Base-by-base conservation (phyloP, 2,888 invertebrate genomes). In the Hetaerina titia region DNA sequence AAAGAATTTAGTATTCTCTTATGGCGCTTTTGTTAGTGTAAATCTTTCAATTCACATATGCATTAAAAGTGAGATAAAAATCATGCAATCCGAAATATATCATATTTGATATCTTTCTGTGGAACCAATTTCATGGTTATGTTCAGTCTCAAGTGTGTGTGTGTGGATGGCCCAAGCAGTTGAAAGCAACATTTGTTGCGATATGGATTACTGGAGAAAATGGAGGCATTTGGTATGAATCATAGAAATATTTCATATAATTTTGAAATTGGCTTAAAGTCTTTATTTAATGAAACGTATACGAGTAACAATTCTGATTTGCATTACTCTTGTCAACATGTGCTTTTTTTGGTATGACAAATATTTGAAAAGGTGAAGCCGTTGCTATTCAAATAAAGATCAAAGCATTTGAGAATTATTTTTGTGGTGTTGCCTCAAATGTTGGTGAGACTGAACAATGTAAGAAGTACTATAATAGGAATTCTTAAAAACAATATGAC, bases 21-120 rank as follows among this genome's bases (percentile, higher is more conserved):
- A 56, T 74, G 63, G 69, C 31, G 92, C 74, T 92, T 92, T 92
- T 92, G 69, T 64, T 92, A 92, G 92, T 69, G 92, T 92, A 92
- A 69, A 74, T 74, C 64, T 56, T 69, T 56, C 56, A 74, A 69
- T 56, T 58, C 89, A 89, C 56, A 13, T 57, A 89, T 57, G 45
- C 92, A 69, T 64, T 92, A 31, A 92, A 74, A 57, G 56, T 56
- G 56, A 69, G 56, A 92, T 69, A n/a, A n/a, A 92, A 92, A 69
- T 56, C 69, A 15, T 92, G n/a, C 64, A 92, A n/a, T 92, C 22
- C 11, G 74, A 56, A 25, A 69, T 90, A 45, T 64, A 56, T 88
- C 88, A 45, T 88, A 64, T 69, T 64, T 8, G 22, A 92, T 57
- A 92, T 92, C 92, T 69, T 69, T 69, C 92, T 57, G 45, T 69